These are phyloP conservation scores for Manis crassicaudata DNA, from an alignment of 2,797 vertebrate genomes.

Conservation along the genomic window DNA sequence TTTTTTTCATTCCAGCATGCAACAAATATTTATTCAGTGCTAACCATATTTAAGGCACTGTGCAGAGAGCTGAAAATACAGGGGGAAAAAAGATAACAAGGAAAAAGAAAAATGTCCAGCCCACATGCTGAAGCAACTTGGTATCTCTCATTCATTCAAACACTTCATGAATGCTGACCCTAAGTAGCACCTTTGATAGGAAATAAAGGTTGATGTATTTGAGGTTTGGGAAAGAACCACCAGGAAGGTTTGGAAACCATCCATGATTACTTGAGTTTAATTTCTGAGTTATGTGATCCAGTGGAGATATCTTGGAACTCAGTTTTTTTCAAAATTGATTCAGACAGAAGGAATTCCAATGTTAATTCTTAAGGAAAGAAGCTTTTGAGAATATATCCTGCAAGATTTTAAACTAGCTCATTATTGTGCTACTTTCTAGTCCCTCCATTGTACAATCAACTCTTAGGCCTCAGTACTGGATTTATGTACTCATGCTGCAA, in stretches of 20 bases:
- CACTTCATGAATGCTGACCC: background rate
- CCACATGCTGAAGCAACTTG: background rate
- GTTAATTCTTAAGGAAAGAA: constrained; percentile 30
- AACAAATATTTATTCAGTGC: background rate
- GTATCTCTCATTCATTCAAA: background rate
- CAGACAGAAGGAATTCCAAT: constrained; percentile 12
- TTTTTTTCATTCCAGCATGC: background rate
- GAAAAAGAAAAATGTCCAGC: background rate
- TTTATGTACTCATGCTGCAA: background rate
- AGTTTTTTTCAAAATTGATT: background rate
- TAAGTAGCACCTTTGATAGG: background rate
- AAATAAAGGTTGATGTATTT: constrained; percentile 11
- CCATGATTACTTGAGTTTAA: background rate
- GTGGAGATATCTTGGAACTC: background rate
- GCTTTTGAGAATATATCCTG: background rate
- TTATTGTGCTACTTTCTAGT: background rate
- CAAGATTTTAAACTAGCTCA: background rate
- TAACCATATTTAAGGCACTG: background rate
- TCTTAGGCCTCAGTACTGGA: background rate
- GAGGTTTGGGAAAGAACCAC: background rate
- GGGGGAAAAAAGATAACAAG: background rate
- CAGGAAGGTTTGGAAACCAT: background rate
- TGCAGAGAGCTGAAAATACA: background rate
- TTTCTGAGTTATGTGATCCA: background rate
- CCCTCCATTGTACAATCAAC: background rate